Base-by-base conservation (phyloP, 2,888 invertebrate genomes). In the Micoletzkya japonica region DNA sequence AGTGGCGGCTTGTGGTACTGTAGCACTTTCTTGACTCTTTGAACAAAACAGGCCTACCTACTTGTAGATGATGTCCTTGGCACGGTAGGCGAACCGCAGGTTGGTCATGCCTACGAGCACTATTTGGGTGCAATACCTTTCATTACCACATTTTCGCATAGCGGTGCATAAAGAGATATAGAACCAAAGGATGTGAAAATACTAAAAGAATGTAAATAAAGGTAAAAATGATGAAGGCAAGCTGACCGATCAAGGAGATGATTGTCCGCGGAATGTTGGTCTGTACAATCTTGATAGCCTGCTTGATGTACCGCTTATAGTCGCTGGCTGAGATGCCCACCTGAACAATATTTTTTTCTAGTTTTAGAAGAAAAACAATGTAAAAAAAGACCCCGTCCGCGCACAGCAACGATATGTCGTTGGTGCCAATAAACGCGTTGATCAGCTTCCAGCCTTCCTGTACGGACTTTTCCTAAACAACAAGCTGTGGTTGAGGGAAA, bases 401-500 rank as follows among this genome's bases (percentile, higher is more conserved):
- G 49, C 61, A 61, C 20, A 61, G 36, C 6, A 39, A 30, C 20
- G 61, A 34, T 28, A 61, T 61, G 17, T 61, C 61, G n/a, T 61
- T 61, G 30, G 61, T 61, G 30, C 61, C 61, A 24, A 61, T 61
- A 32, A 61, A 61, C 32, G 49, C 30, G 17, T 61, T 26, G 30
- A 61, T 49, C 1, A 61, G 61, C 26, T 61, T 61, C 61, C 61
- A 61, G 32, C 49, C 61, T 20, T 34, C 26, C 34, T 61, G 39
- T 3, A 61, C 44, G 4, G 61, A 61, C 3, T 28, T 32, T 3
- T 30, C 30, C 61, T 61, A 30, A 14, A 49, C n/a, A n/a, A n/a
- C n/a, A n/a, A n/a, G n/a, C n/a, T n/a, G n/a, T n/a, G n/a, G n/a
- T n/a, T n/a, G n/a, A n/a, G n/a, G n/a, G n/a, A n/a, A n/a, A n/a